A percentile compares a stretch with the other conserved stretches of the same genome.
Conservation (phyloP, 2,797 vertebrate genomes). For the Eremophila alpestris region DNA sequence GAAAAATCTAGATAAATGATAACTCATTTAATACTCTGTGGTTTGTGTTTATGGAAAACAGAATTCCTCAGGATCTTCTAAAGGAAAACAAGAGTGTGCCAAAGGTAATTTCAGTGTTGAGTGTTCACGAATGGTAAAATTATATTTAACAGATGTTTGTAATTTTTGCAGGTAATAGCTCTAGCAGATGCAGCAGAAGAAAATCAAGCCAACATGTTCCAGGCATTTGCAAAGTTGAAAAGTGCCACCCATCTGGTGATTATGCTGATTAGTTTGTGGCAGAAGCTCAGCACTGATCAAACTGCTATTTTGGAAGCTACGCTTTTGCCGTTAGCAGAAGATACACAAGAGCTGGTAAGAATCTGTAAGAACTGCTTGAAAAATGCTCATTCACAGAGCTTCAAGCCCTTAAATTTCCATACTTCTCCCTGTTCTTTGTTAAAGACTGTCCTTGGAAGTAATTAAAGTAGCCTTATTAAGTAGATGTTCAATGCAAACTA, state of each 20-base stretch:
- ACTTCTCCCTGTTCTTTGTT: not conserved
- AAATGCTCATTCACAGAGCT: not conserved
- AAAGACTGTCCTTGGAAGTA: not conserved
- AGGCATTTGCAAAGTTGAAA: slow-evolving; percentile 84
- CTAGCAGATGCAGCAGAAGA: slow-evolving; percentile 91
- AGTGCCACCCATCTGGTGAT: slow-evolving; percentile 90
- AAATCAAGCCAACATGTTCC: slow-evolving; percentile 82
- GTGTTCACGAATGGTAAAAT: slow-evolving; percentile 9
- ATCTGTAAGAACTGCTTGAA: not conserved
- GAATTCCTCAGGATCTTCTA: slow-evolving; percentile 48
- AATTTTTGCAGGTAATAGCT: slow-evolving; percentile 85
- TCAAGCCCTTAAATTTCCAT: not conserved
- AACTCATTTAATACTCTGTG: slow-evolving; percentile 28
- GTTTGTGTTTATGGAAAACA: slow-evolving; percentile 63
- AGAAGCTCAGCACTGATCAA: slow-evolving; percentile 87
- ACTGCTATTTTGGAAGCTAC: slow-evolving; percentile 88
- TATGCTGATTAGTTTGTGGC: slow-evolving; percentile 88
- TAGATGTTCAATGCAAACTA: not conserved
- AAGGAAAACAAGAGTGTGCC: slow-evolving; percentile 56
- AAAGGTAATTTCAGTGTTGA: slow-evolving; percentile 36
- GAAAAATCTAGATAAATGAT: slow-evolving; percentile 45
- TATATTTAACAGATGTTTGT: slow-evolving; percentile 53
- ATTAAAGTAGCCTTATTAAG: not conserved
- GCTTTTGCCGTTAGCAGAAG: slow-evolving; percentile 88
- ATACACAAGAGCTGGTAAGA: slow-evolving; percentile 86